Percentiles rank a stretch among this genome's conserved stretches.
These are phyloP conservation scores for Pseudopodoces humilis DNA, from an alignment of 2,113 vertebrate species.

Conservation along the genomic window DNA sequence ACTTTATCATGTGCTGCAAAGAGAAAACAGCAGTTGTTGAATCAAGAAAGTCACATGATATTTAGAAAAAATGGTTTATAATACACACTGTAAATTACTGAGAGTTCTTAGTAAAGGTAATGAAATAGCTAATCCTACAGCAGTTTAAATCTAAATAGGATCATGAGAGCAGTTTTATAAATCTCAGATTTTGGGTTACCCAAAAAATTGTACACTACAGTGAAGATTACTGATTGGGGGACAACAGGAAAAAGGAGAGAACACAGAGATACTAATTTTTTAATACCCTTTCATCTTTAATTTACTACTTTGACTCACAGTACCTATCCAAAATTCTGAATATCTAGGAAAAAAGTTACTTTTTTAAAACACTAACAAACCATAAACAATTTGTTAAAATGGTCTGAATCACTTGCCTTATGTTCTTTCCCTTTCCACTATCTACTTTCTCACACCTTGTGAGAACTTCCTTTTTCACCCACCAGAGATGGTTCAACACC, in stretches of 20 bases:
- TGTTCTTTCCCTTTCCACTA: not conserved
- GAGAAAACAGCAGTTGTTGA: not conserved
- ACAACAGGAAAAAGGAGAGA: not conserved
- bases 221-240: not conserved
- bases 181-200: not conserved
- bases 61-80: not conserved
- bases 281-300: not conserved
- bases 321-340: not conserved
- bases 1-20: conserved; percentile 98
- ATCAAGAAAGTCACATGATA: not conserved
- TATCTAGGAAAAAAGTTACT: not conserved
- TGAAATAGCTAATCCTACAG: not conserved
- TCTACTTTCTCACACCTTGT: not conserved
- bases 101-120: not conserved
- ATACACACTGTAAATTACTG: not conserved
- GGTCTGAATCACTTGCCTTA: not conserved
- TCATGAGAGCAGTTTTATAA: not conserved
- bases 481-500: not conserved
- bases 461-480: not conserved
- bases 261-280: not conserved
- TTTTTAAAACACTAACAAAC: not conserved
- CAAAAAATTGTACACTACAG: not conserved
- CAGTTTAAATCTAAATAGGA: not conserved
- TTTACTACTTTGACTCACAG: not conserved
- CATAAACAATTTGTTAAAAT: not conserved